phyloP scores from a whole-genome alignment of 2,888 invertebrate genomes.

The Miltochrista miniata region DNA sequence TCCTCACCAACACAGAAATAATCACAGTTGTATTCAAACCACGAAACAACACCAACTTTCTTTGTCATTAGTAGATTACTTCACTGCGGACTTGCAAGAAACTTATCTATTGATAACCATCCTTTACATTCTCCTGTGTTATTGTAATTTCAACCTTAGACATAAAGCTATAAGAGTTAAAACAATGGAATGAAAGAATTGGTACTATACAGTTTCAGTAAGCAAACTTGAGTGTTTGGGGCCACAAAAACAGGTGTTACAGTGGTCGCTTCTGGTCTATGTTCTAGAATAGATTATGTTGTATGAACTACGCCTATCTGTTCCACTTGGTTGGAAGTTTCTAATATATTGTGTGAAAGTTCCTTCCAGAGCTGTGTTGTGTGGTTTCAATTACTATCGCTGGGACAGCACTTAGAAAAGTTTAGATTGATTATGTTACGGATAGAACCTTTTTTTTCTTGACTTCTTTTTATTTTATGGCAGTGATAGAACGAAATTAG shows the following conservation, averaged over 20 bases:
- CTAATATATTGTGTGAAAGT: conserved; percentile 5
- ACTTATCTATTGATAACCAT: conserved; percentile 51
- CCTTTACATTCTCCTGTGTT: background rate
- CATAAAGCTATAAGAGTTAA: background rate
- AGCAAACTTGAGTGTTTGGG: conserved; percentile 37
- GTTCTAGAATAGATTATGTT: conserved; percentile 32
- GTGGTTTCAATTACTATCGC: conserved; percentile 1
- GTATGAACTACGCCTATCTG: conserved; percentile 24
- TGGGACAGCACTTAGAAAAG: background rate
- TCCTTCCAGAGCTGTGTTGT: background rate
- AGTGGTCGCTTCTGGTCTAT: conserved; percentile 24
- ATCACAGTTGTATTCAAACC: conserved; percentile 50
- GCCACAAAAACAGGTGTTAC: conserved; percentile 51
- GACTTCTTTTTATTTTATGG: no score
- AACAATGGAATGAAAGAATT: background rate
- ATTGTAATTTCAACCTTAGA: conserved; percentile 22
- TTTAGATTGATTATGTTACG: background rate
- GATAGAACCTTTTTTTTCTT: background rate
- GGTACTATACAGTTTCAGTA: conserved; percentile 19
- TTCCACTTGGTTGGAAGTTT: conserved; percentile 17
- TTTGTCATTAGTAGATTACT: conserved; percentile 71
- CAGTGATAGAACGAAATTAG: no score
- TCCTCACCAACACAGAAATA: conserved; percentile 14
- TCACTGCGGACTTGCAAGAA: conserved; percentile 48
- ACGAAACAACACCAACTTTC: conserved; percentile 47